A percentile compares a stretch with the other conserved stretches of the same genome.
Conservation (phyloP, 2,888 invertebrate genomes). For the Arctia plantaginis region DNA sequence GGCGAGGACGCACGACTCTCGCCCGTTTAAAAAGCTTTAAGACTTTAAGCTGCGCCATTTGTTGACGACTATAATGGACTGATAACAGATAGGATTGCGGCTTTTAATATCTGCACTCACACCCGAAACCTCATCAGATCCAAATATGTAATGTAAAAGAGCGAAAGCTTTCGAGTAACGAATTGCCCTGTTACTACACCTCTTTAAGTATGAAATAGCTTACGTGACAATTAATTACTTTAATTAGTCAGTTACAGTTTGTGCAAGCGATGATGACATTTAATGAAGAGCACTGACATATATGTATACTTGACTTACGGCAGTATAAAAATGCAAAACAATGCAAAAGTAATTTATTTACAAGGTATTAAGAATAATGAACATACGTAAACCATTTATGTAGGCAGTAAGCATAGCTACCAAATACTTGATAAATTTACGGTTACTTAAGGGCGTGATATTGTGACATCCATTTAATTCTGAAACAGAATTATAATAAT, state of each 20-base stretch:
- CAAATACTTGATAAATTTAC: conserved; percentile 69
- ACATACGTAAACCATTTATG: conserved; percentile 55
- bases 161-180: conserved; percentile 41
- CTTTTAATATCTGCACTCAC: conserved; percentile 60
- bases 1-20: conserved; percentile 81
- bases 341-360: conserved; percentile 34
- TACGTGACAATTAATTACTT: conserved; percentile 44
- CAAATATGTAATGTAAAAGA: conserved; percentile 40
- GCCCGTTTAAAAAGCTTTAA: conserved; percentile 82
- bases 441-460: conserved; percentile 73
- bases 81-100: conserved; percentile 78
- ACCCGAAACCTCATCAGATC: conserved; percentile 39
- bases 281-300: conserved; percentile 44
- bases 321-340: conserved; percentile 31
- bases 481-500: conserved; percentile 83
- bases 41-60: conserved; percentile 82
- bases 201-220: conserved; percentile 37
- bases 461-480: conserved; percentile 81
- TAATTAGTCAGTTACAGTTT: conserved; percentile 47
- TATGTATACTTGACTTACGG: conserved; percentile 26
- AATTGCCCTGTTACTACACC: conserved; percentile 31
- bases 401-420: conserved; percentile 60
- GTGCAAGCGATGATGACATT: conserved; percentile 27
- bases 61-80: conserved; percentile 81
- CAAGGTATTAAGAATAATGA: conserved; percentile 43